These are phyloP conservation scores for Papilio glaucus DNA, from an alignment of 1,140 invertebrate species.

Conservation along the genomic window DNA sequence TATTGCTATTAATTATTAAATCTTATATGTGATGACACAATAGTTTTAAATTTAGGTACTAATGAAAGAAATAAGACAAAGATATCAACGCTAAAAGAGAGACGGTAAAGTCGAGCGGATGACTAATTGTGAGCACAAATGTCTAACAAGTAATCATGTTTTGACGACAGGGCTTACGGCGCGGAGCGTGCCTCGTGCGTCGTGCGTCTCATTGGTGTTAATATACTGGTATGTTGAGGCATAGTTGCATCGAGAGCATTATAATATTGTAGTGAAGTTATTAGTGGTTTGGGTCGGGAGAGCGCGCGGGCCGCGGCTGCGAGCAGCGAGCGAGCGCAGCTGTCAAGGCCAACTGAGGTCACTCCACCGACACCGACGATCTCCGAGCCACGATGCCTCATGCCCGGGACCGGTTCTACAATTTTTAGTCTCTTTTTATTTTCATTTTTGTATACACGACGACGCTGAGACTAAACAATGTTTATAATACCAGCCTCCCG, in stretches of 20 bases:
- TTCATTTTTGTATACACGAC: constrained; percentile 83
- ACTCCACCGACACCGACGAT: constrained; percentile 73
- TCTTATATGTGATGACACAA: too few relatives aligned
- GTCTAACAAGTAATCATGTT: constrained; percentile 64
- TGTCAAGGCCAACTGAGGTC: constrained; percentile 82
- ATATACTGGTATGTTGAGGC: constrained; percentile 57
- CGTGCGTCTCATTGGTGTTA: constrained; percentile 37
- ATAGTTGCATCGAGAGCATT: constrained; percentile 68
- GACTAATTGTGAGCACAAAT: constrained; percentile 57
- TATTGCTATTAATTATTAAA: too few relatives aligned
- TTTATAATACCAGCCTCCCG: constrained; percentile 76
- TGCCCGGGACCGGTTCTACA: constrained; percentile 80
- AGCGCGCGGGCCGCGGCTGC: constrained; percentile 64
- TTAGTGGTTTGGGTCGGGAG: constrained; percentile 76
- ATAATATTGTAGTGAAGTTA: constrained; percentile 80
- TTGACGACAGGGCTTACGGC: constrained; percentile 52
- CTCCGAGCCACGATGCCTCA: constrained; percentile 75
- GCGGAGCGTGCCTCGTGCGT: constrained; percentile 37
- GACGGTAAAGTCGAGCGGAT: constrained; percentile 41
- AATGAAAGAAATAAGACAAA: constrained; percentile 51
- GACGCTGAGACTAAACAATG: constrained; percentile 82
- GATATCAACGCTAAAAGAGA: constrained; percentile 47
- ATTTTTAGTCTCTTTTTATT: constrained; percentile 83
- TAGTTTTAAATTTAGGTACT: not conserved
- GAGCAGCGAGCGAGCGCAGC: constrained; percentile 70